Conservation (phyloP, 1,140 invertebrate species). For the Nasonia vitripennis region DNA sequence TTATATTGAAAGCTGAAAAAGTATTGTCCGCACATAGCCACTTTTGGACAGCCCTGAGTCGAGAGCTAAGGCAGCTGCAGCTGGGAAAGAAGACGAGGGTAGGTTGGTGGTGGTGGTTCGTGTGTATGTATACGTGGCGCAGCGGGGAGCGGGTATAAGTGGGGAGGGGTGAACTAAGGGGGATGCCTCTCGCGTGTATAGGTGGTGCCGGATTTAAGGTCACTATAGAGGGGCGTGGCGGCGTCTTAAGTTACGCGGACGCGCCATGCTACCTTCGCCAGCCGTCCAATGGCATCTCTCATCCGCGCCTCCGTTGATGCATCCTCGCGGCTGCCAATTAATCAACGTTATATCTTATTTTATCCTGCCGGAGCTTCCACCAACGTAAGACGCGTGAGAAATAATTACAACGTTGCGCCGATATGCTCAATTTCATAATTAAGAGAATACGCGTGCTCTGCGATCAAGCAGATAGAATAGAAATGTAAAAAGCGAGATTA, state of each 20-base stretch:
- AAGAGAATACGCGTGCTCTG: no score
- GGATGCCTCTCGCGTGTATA: slow-evolving; percentile 53
- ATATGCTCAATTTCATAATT: no score
- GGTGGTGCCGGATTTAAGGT: slow-evolving; percentile 63
- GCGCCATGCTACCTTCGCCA: slow-evolving; percentile 39
- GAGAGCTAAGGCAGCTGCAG: slow-evolving; percentile 37
- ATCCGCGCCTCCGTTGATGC: neutral
- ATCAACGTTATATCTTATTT: neutral
- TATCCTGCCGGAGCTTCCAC: neutral
- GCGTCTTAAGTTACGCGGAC: slow-evolving; percentile 58
- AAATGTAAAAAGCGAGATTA: no score
- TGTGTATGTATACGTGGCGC: neutral
- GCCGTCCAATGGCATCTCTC: slow-evolving; percentile 49
- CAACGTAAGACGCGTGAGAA: neutral
- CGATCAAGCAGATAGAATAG: no score
- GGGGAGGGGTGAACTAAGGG: slow-evolving; percentile 50
- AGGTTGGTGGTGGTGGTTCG: neutral
- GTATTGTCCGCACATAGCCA: slow-evolving; percentile 60
- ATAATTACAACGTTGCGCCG: no score
- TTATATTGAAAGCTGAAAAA: slow-evolving; percentile 55
- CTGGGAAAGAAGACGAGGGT: slow-evolving; percentile 45
- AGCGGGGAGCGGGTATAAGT: slow-evolving; percentile 7
- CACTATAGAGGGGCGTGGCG: slow-evolving; percentile 63
- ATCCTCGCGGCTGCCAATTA: neutral
- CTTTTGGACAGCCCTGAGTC: slow-evolving; percentile 59